phyloP scores from a whole-genome alignment of 2,113 vertebrate genomes.

The Paradoxurus hermaphroditus region DNA sequence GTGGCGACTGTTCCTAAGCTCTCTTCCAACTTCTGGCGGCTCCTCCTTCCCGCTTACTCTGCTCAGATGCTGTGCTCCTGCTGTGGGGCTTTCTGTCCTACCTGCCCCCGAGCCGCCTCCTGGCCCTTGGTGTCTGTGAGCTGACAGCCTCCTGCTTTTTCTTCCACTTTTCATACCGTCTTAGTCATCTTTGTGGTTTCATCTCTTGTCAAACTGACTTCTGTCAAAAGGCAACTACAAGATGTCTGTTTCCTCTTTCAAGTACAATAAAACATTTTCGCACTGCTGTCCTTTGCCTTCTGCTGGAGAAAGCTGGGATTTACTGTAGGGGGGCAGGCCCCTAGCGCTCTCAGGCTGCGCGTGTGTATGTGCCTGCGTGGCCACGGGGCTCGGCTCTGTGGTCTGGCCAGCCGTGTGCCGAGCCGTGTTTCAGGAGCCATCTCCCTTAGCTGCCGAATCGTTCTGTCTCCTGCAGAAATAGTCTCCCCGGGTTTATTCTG shows the following conservation, averaged over 20 bases:
- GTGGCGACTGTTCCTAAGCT: not conserved
- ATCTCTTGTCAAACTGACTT: not conserved
- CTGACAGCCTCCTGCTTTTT: not conserved
- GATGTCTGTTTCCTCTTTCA: not conserved
- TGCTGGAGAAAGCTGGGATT: not conserved
- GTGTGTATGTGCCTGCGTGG: accelerated
- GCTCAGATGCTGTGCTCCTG: not conserved
- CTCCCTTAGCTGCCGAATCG: not conserved
- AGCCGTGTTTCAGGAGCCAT: accelerated
- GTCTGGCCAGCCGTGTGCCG: not conserved
- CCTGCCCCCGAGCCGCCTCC: not conserved
- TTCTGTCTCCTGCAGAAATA: not conserved
- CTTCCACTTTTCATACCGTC: not conserved
- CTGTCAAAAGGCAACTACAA: not conserved
- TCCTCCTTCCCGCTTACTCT: not conserved
- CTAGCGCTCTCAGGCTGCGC: accelerated
- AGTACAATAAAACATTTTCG: not conserved
- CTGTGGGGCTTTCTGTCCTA: not conserved
- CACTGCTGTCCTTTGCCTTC: not conserved
- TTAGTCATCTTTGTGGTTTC: not conserved
- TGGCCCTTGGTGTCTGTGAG: not conserved
- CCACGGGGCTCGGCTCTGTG: not conserved
- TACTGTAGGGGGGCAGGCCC: not conserved
- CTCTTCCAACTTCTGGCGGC: not conserved
- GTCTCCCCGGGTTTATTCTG: not conserved